A percentile compares a stretch with the other conserved stretches of the same genome.
Evolutionary conservation across 92 coral and sea anemone species (phyloP).

Genomic region (Actinostola sp.): DNA sequence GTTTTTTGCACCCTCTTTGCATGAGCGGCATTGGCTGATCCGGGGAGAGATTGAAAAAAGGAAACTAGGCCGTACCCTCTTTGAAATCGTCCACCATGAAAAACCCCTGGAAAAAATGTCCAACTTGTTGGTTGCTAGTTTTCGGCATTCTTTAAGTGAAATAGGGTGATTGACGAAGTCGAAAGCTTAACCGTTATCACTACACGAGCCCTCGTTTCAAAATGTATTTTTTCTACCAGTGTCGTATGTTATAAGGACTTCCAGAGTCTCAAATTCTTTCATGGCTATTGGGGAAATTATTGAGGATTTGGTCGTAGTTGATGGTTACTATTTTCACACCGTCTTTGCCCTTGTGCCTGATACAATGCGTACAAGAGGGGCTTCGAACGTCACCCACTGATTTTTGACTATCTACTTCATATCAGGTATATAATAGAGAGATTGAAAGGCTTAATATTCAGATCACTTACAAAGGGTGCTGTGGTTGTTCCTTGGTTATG

Average conservation of each 20-base stretch:
- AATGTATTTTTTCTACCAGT: background rate
- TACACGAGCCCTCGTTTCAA: no score
- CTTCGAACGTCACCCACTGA: conserved; percentile 10
- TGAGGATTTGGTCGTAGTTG: conserved; percentile 5
- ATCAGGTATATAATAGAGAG: background rate
- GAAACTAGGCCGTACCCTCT: conserved; percentile 31
- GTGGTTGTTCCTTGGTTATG: no score
- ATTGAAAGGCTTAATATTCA: background rate
- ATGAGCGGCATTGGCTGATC: background rate
- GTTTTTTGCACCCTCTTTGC: background rate
- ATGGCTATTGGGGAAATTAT: background rate
- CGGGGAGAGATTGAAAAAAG: conserved; percentile 8
- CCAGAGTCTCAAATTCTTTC: background rate
- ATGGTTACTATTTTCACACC: conserved; percentile 10
- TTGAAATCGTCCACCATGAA: conserved; percentile 18
- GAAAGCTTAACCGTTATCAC: conserved; percentile 10
- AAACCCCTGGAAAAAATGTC: background rate
- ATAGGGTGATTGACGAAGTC: background rate
- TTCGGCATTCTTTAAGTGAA: background rate
- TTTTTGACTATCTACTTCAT: background rate
- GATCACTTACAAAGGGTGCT: no score
- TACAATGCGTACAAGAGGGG: background rate
- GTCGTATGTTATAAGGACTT: conserved; percentile 5
- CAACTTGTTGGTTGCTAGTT: conserved; percentile 6
- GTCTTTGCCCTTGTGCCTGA: background rate